A percentile compares a stretch with the other conserved stretches of the same genome.
Evolutionary conservation across 2,797 vertebrate species (phyloP).

Genomic region (Podargus strigoides): DNA sequence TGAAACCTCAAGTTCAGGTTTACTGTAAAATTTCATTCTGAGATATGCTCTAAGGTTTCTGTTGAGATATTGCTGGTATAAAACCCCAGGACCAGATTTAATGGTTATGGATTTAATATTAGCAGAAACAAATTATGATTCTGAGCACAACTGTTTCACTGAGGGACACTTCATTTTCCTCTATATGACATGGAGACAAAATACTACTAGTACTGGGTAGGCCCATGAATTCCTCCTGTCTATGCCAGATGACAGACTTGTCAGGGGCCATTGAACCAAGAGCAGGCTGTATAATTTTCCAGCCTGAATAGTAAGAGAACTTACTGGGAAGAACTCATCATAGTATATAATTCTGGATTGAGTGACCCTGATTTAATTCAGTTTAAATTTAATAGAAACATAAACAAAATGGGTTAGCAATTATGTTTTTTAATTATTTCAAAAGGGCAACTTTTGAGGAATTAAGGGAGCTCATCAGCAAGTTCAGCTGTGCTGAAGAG

Average conservation of each 20-base stretch:
- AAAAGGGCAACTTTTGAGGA: background rate
- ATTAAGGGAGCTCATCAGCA: background rate
- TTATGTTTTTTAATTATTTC: background rate
- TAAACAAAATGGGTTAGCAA: background rate
- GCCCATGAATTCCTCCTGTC: background rate
- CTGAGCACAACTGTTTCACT: background rate
- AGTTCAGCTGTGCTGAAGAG: background rate
- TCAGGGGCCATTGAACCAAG: background rate
- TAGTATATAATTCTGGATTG: background rate
- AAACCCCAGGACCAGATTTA: background rate
- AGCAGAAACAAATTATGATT: background rate
- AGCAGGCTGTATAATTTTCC: background rate
- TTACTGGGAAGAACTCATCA: background rate
- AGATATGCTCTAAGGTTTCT: background rate
- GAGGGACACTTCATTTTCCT: background rate
- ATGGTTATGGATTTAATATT: background rate
- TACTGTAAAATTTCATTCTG: background rate
- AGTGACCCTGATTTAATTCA: background rate
- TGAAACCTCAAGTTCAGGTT: background rate
- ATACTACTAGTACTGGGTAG: background rate
- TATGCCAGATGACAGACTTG: background rate
- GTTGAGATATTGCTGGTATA: background rate
- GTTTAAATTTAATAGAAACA: background rate
- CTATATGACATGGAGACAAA: background rate
- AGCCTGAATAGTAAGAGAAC: background rate